Percentiles rank a stretch among this genome's conserved stretches.
Conservation (phyloP, 2,113 vertebrate genomes). For the Cyprinodon variegatus region DNA sequence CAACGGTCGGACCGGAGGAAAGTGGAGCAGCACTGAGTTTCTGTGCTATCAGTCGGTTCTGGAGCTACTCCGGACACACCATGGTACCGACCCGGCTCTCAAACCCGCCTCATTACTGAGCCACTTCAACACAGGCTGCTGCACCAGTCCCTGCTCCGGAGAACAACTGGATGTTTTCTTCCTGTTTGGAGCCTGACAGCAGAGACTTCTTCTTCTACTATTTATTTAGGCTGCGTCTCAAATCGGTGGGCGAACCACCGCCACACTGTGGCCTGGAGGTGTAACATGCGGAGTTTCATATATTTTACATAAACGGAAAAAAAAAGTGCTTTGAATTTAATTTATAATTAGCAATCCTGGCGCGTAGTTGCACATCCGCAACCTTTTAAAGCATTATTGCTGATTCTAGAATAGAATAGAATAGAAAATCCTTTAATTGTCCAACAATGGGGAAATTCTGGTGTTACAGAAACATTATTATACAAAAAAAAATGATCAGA, state of each 20-base stretch:
- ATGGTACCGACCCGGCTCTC: slow-evolving; percentile 37
- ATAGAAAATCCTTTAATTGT: no score
- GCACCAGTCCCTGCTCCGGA: slow-evolving; percentile 6
- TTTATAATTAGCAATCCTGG: no score
- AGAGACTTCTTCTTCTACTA: neutral
- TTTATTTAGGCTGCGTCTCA: no score
- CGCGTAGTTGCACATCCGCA: no score
- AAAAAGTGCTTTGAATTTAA: no score
- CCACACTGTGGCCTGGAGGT: slow-evolving; percentile 1
- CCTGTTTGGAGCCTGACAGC: slow-evolving; percentile 53
- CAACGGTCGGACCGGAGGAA: slow-evolving; percentile 66
- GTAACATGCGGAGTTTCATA: neutral
- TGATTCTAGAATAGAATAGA: no score
- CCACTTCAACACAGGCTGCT: neutral
- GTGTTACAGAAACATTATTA: no score
- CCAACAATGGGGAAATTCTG: no score
- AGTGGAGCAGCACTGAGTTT: slow-evolving; percentile 41
- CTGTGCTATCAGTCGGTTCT: slow-evolving; percentile 16
- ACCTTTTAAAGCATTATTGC: no score
- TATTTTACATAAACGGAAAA: neutral
- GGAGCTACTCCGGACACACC: slow-evolving; percentile 63
- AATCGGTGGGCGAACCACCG: neutral
- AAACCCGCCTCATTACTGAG: slow-evolving; percentile 48
- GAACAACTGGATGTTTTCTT: slow-evolving; percentile 71
- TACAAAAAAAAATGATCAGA: no score